These are phyloP conservation scores for Perognathus longimembris DNA, from an alignment of 2,113 vertebrate species.

Conservation along the genomic window DNA sequence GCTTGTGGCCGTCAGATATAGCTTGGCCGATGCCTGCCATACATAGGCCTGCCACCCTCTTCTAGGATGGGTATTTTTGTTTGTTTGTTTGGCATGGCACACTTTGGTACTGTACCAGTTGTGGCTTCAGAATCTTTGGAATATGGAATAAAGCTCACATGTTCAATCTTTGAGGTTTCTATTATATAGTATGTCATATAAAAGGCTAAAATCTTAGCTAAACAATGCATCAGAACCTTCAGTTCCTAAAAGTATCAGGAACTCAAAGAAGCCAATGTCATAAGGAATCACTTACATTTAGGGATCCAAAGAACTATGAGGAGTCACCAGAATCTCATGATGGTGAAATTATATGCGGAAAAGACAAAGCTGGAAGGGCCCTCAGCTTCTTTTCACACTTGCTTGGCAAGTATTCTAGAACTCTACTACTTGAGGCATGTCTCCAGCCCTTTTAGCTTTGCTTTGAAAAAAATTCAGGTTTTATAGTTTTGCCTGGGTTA, in stretches of 20 bases:
- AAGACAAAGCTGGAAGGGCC: background rate
- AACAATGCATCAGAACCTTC: background rate
- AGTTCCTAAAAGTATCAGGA: background rate
- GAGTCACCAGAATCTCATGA: slow-evolving; percentile 35
- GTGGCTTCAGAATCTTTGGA: background rate
- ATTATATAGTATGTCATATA: background rate
- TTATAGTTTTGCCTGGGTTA: too few species aligned
- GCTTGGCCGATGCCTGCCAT: background rate
- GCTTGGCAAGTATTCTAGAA: too few species aligned
- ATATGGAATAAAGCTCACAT: background rate
- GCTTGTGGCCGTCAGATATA: background rate
- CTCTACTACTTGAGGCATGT: too few species aligned
- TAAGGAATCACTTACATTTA: slow-evolving; percentile 31
- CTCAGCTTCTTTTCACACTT: too few species aligned
- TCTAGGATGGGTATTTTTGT: background rate
- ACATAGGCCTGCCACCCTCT: background rate
- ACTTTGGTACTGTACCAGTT: background rate
- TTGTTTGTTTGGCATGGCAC: background rate
- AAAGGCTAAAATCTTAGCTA: slow-evolving; percentile 43
- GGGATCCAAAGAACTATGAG: background rate
- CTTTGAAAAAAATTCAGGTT: too few species aligned
- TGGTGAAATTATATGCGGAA: background rate
- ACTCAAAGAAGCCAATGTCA: background rate
- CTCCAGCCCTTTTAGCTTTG: too few species aligned
- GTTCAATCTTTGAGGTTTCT: slow-evolving; percentile 21